These are phyloP conservation scores for Argentina silus DNA, from an alignment of 2,797 vertebrate genomes.

Conservation along the genomic window DNA sequence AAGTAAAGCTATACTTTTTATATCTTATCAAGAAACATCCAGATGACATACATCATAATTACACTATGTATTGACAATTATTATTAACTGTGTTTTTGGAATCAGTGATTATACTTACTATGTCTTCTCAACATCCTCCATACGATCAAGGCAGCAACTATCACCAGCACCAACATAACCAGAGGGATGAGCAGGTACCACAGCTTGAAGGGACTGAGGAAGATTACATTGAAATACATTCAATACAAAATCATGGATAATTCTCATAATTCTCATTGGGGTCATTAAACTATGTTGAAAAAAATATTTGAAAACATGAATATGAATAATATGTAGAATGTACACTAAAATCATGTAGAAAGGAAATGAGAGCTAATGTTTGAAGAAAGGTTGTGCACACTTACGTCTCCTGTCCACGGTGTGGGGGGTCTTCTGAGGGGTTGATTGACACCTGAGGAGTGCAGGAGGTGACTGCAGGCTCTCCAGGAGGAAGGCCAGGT, in stretches of 20 bases:
- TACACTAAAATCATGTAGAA: too few species aligned
- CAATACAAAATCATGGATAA: background rate
- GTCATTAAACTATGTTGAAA: too few species aligned
- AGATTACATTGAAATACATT: slow-evolving; percentile 1
- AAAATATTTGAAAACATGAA: too few species aligned
- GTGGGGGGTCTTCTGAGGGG: too few species aligned
- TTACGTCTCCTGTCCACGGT: too few species aligned
- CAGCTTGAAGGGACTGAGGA: background rate
- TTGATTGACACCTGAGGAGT: too few species aligned
- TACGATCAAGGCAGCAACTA: slow-evolving; percentile 9
- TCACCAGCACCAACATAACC: slow-evolving; percentile 4
- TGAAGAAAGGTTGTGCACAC: too few species aligned
- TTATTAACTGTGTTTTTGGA: background rate
- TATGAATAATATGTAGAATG: too few species aligned
- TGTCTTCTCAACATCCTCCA: slow-evolving; percentile 11
- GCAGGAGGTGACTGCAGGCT: too few species aligned
- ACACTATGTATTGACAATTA: background rate
- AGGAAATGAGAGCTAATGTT: too few species aligned
- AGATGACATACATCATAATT: background rate
- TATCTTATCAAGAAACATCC: background rate
- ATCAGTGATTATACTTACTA: slow-evolving; percentile 25
- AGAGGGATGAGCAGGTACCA: slow-evolving; percentile 3
- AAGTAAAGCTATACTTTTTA: background rate
- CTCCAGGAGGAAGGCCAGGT: too few species aligned
- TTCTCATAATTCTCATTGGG: too few species aligned